Base-by-base conservation (phyloP, 2,113 vertebrate species). In the Hepsetus odoe region DNA sequence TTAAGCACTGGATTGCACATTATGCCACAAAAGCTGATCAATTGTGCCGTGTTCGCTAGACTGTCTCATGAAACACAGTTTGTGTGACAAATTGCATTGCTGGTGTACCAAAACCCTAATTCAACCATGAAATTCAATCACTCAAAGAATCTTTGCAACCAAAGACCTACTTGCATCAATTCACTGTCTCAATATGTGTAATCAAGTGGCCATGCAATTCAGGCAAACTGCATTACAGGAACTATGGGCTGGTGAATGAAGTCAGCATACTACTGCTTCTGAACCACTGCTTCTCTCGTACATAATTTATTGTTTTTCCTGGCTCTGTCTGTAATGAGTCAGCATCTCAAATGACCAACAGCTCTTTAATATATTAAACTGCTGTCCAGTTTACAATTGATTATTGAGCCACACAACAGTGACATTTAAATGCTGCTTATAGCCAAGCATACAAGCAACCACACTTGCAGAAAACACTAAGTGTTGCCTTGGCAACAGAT, bases 371-470 rank as follows among this genome's bases (percentile, higher is more conserved):
- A 83, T 26, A 75, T 74, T 73, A 20, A 42, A 79, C 80, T 33
- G 28, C 46, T n/a, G 46, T 22, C 53, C 13, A 69, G 16, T 32
- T 10, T 53, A 80, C 83, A 80, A 90, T 90, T 79, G 89, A 90
- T 90, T 84, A 90, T 90, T 90, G 80, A 93, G 61, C 87, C 55
- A 40, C 40, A 46, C 2, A 38, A 44, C 40, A 18, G 65, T 56
- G 53, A 33, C 67, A 46, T 33, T 59, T 32, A 49, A 38, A 64
- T 32, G 59, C 33, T 59, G 76, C 76, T 84, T 85, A 88, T 85
- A 87, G 85, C 81, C 44, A 85, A 85, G 87, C 88, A 86, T 91
- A 87, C 87, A 51, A 91, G 91, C 87, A 93, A 91, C 91, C n/a
- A 76, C 86, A 82, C 83, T 72, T 83, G 46, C 26, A 80, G 82